These are phyloP conservation scores for Centrocercus urophasianus DNA, from an alignment of 2,113 vertebrate genomes.

Conservation along the genomic window DNA sequence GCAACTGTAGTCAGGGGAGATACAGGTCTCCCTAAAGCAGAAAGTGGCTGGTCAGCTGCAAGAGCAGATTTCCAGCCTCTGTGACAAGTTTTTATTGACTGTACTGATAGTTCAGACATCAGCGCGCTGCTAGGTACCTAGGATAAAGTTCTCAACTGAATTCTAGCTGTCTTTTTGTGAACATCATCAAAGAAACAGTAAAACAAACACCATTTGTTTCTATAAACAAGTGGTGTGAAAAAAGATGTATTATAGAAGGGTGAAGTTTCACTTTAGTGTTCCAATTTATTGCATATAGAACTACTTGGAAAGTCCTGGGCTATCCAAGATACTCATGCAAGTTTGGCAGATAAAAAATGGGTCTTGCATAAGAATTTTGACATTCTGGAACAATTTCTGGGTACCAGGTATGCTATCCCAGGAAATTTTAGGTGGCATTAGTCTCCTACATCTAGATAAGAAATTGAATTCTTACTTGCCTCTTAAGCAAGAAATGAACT, in stretches of 20 bases:
- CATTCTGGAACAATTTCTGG: not conserved
- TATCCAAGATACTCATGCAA: rapidly evolving
- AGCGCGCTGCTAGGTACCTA: not conserved
- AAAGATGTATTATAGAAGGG: not conserved
- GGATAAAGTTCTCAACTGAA: not conserved
- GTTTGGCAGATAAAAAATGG: not conserved
- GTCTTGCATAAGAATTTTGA: not conserved
- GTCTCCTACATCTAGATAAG: not conserved
- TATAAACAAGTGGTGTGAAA: not conserved
- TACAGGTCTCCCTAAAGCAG: not conserved
- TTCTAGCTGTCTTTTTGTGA: not conserved
- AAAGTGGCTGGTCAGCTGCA: not conserved
- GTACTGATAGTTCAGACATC: not conserved
- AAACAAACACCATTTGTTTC: not conserved
- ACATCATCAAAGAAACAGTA: not conserved
- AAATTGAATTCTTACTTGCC: not conserved
- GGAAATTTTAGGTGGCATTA: not conserved
- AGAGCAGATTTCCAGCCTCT: not conserved
- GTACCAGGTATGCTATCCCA: not conserved
- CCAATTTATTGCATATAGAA: not conserved
- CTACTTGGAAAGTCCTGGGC: not conserved
- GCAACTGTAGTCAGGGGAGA: not conserved
- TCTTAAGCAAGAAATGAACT: not conserved
- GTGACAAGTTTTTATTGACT: not conserved
- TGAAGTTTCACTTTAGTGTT: not conserved